phyloP scores from a whole-genome alignment of 2,797 vertebrate genomes.

The Coilia nasus region DNA sequence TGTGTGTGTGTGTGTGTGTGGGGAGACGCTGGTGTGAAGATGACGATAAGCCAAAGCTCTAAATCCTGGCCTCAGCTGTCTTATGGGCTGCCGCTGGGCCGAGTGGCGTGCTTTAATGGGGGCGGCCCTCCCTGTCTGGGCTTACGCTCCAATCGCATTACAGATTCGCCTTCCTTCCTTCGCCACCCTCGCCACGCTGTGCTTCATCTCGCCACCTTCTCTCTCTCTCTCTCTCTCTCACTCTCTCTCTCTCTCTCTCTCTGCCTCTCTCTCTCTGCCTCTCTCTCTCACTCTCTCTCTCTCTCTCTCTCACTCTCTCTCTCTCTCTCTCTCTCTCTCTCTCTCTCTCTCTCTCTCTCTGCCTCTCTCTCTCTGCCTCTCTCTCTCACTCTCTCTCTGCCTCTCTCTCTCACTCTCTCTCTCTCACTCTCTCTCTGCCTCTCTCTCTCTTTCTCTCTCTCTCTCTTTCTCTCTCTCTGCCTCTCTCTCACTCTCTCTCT shows the following conservation, averaged over 20 bases:
- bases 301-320: neutral
- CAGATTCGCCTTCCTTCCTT: slow-evolving; percentile 67
- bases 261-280: neutral
- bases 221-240: neutral
- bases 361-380: too few species aligned
- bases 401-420: neutral
- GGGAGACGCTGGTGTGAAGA: slow-evolving; percentile 80
- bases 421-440: neutral
- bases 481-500: neutral
- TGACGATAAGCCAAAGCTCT: slow-evolving; percentile 81
- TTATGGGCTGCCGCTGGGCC: slow-evolving; percentile 80
- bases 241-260: neutral
- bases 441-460: neutral
- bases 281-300: neutral
- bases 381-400: neutral
- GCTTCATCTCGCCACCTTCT: neutral
- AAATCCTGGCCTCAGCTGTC: slow-evolving; percentile 82
- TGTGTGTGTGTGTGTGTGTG: slow-evolving; percentile 9
- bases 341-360: neutral
- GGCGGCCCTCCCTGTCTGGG: slow-evolving; percentile 78
- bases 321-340: too few species aligned
- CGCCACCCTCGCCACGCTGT: neutral
- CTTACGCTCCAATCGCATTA: slow-evolving; percentile 81
- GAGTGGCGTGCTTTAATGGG: slow-evolving; percentile 80
- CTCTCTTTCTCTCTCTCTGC: neutral